Evolutionary conservation across 2,113 vertebrate species (phyloP).

Genomic region (Paramisgurnus dabryanus): DNA sequence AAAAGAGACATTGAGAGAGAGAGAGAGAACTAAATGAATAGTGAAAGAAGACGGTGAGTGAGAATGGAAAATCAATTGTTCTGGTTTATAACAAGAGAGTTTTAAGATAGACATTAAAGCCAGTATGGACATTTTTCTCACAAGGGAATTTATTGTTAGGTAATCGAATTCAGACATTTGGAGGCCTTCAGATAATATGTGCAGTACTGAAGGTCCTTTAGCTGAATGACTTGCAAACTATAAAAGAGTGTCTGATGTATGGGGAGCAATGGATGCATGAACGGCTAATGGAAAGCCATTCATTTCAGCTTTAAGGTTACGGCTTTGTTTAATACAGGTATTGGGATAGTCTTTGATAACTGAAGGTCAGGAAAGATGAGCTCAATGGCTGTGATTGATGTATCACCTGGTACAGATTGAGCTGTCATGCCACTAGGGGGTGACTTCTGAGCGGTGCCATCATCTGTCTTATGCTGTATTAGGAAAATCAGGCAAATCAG

Average conservation of each 20-base stretch:
- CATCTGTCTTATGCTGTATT: conserved; percentile 69
- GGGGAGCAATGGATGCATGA: neutral
- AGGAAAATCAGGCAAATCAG: conserved; percentile 57
- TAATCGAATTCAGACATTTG: conserved; percentile 33
- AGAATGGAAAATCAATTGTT: conserved; percentile 28
- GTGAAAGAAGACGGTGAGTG: conserved; percentile 18
- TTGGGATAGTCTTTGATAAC: conserved; percentile 1
- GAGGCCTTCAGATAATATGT: conserved; percentile 23
- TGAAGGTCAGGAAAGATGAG: conserved; percentile 2
- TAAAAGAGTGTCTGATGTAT: conserved; percentile 24
- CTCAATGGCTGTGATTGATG: conserved; percentile 15
- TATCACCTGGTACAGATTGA: conserved; percentile 76
- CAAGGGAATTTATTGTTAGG: conserved; percentile 11
- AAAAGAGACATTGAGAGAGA: conserved; percentile 38
- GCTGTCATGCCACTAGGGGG: conserved; percentile 73
- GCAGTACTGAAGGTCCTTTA: conserved; percentile 23
- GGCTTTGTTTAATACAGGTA: neutral
- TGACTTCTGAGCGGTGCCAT: conserved; percentile 69
- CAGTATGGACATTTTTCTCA: conserved; percentile 8
- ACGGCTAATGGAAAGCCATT: conserved; percentile 28
- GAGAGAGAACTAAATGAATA: conserved; percentile 45
- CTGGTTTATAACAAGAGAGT: conserved; percentile 18
- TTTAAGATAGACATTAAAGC: conserved; percentile 4
- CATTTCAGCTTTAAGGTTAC: conserved; percentile 15
- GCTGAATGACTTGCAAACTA: conserved; percentile 29